phyloP scores from a whole-genome alignment of 2,113 vertebrate genomes.

The Odontesthes bonariensis region DNA sequence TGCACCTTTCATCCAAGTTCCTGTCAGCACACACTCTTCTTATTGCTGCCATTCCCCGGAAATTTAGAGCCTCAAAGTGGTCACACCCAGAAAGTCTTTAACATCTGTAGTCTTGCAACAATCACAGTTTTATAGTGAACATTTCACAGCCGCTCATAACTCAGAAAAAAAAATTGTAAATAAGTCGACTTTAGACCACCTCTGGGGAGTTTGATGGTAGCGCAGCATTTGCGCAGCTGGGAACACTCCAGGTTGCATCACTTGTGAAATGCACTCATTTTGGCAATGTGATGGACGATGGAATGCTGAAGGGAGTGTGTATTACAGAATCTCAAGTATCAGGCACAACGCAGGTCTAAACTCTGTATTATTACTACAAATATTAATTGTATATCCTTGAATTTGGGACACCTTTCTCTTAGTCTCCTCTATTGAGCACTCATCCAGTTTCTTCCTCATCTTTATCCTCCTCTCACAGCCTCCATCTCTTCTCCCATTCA shows the following conservation, averaged over 20 bases:
- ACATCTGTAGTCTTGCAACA: constrained; percentile 29
- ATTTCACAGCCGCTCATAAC: constrained; percentile 28
- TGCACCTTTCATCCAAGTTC: constrained; percentile 44
- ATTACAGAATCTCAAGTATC: neutral
- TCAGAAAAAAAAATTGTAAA: constrained; percentile 36
- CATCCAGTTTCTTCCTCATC: neutral
- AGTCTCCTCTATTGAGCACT: neutral
- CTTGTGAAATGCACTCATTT: constrained; percentile 30
- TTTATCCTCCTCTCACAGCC: neutral
- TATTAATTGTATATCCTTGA: no score
- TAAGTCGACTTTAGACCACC: constrained; percentile 39
- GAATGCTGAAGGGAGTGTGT: constrained; percentile 24
- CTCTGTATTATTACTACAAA: no score
- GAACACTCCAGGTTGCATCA: constrained; percentile 15
- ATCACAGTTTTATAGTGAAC: constrained; percentile 3
- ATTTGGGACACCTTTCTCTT: neutral
- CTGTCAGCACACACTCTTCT: constrained; percentile 32
- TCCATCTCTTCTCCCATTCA: neutral
- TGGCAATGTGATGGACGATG: constrained; percentile 12
- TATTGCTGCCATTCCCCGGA: constrained; percentile 28
- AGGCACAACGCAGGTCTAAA: neutral
- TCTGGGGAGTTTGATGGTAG: constrained; percentile 14
- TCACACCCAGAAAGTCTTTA: constrained; percentile 40
- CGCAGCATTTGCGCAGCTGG: constrained; percentile 25
- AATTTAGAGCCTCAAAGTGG: constrained; percentile 3